These are phyloP conservation scores for Nasonia longicornis DNA, from an alignment of 1,140 invertebrate genomes.

Conservation along the genomic window DNA sequence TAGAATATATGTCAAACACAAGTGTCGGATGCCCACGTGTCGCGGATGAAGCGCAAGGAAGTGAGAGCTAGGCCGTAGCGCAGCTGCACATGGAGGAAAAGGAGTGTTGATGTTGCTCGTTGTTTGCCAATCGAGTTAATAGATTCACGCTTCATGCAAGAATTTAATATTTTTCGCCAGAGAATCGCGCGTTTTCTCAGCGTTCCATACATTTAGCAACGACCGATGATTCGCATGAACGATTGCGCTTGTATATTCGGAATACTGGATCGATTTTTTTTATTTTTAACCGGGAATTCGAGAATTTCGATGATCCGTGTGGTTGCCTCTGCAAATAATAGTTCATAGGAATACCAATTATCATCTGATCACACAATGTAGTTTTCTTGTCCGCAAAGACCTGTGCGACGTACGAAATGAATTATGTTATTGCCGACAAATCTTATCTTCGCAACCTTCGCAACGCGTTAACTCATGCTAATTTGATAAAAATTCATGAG, in stretches of 20 bases:
- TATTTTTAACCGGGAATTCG: too few relatives aligned
- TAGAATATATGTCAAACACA: constrained; percentile 21
- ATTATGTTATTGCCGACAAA: not conserved
- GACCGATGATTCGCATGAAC: too few relatives aligned
- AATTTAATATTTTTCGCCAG: not conserved
- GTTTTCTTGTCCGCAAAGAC: not conserved
- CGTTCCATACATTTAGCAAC: too few relatives aligned
- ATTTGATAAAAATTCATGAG: constrained; percentile 2
- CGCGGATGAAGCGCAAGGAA: not conserved
- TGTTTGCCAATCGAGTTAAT: not conserved
- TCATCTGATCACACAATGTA: not conserved
- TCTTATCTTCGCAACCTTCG: not conserved
- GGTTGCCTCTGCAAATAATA: too few relatives aligned
- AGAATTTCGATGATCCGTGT: too few relatives aligned
- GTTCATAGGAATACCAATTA: not conserved
- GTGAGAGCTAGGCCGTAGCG: not conserved
- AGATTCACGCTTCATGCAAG: not conserved
- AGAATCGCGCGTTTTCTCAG: not conserved
- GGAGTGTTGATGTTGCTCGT: not conserved
- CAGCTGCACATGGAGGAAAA: not conserved
- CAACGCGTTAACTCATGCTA: not conserved
- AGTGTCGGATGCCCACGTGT: constrained; percentile 13
- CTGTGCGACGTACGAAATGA: not conserved
- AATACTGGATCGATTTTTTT: too few relatives aligned
- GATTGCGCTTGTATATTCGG: too few relatives aligned